Conservation (phyloP, 2,113 vertebrate species). For the Hydrolagus affinis region DNA sequence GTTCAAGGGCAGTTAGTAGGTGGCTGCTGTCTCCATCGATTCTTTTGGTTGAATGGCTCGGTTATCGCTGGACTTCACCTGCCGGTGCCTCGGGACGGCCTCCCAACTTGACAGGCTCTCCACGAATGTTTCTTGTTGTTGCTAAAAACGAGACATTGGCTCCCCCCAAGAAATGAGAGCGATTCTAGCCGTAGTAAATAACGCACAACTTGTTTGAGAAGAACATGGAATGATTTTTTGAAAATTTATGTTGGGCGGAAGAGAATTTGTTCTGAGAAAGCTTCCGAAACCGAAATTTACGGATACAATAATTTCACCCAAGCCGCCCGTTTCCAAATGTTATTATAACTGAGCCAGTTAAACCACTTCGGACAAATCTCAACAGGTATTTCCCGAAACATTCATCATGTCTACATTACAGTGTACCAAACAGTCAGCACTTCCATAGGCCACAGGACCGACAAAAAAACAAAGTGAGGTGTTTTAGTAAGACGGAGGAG, state of each 20-base stretch:
- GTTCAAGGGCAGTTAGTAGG: neutral
- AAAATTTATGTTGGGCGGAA: neutral
- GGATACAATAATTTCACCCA: neutral
- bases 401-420: neutral
- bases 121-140: neutral
- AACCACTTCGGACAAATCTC: too few species aligned
- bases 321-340: neutral
- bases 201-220: too few species aligned
- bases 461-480: neutral
- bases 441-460: neutral
- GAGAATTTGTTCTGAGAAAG: neutral
- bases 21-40: neutral
- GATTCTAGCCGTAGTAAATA: neutral
- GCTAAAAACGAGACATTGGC: neutral
- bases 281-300: neutral
- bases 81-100: too few species aligned
- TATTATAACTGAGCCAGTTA: neutral
- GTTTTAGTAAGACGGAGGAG: neutral
- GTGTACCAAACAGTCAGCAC: neutral
- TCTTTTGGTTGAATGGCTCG: neutral
- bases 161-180: neutral
- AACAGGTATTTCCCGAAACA: neutral
- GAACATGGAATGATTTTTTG: neutral
- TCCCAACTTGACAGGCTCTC: too few species aligned
- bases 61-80: neutral